Base-by-base conservation (phyloP, 2,113 vertebrate genomes). In the Equus przewalskii region DNA sequence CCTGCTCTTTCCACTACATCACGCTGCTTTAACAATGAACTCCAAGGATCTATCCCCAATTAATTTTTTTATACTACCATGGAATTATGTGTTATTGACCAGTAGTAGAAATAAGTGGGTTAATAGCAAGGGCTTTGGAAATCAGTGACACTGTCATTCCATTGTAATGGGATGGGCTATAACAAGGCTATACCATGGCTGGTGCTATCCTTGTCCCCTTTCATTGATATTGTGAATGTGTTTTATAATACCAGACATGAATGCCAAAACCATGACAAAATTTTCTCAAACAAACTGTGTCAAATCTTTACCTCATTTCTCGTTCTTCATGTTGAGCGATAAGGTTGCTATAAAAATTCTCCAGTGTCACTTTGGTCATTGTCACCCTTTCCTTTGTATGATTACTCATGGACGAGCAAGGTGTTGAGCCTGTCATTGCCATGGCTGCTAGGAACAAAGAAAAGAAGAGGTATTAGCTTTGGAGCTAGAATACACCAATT, bases 261-360 rank as follows among this genome's bases (percentile, higher is more conserved):
- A 79, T 65, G 62, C 46, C 51, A 93, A 67, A 93, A 70, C 58
- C 33, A 65, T 28, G 54, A 96, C 54, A 69, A 2, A 60, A 78
- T 72, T 89, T 76, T 93, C 93, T 79, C 90, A 84, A 92, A 46
- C 30, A 69, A 65, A 94, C 70, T 54, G 51, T 41, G 51, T 54
- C 51, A 54, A 54, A 54, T 56, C 92, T 97, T 99, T 98, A 99
- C 99, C 99, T 99, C 99, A 99, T 99, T 98, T 99, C 99, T 60
- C 99, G 95, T 98, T 99, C 99, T 97, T 99, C 99, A 0, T 99
- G 99, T 97, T 99, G 99, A 3, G 99, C 99, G 0, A 99, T 99
- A 60, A 99, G 99, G 95, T 99, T 99, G 98, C 99, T 99, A 98
- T 99, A 99, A 98, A 99, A 99, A 98, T 99, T 99, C 97, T 99